Conservation (phyloP, 2,888 invertebrate species). For the Flabesymbios commensalis region DNA sequence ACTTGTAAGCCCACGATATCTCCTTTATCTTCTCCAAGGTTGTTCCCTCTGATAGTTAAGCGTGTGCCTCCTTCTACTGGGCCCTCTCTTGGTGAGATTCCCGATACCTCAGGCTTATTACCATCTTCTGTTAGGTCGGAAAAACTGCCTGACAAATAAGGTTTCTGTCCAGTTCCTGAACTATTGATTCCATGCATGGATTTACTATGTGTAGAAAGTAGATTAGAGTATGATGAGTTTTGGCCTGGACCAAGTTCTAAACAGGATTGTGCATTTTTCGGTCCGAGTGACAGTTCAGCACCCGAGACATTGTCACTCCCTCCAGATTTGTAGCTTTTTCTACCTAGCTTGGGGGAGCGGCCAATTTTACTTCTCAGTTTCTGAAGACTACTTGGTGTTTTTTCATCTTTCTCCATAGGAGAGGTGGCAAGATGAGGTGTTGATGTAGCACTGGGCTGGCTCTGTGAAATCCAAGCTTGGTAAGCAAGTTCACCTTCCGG, state of each 20-base stretch:
- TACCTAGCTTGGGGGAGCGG: conserved; percentile 22
- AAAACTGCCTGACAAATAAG: background rate
- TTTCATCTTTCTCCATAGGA: conserved; percentile 6
- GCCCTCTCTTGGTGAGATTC: conserved; percentile 48
- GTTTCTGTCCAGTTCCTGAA: background rate
- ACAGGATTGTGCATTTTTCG: background rate
- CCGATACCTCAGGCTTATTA: conserved; percentile 46
- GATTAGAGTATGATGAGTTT: too few relatives aligned
- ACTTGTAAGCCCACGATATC: conserved; percentile 53
- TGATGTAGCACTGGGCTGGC: background rate
- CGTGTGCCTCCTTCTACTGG: conserved; percentile 48
- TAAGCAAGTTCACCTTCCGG: conserved; percentile 54
- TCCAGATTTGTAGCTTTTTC: background rate
- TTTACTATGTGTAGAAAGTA: background rate
- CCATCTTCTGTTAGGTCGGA: background rate
- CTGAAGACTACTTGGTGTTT: conserved; percentile 18
- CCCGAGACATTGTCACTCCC: background rate
- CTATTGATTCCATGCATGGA: background rate
- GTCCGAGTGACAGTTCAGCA: background rate
- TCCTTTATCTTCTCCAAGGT: conserved; percentile 50
- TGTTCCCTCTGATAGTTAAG: conserved; percentile 50
- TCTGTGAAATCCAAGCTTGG: conserved; percentile 57
- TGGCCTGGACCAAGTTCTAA: too few relatives aligned
- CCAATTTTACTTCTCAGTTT: conserved; percentile 21
- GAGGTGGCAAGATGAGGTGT: background rate